phyloP scores from a whole-genome alignment of 1,140 invertebrate species.

The Wiebesia pumilae region DNA sequence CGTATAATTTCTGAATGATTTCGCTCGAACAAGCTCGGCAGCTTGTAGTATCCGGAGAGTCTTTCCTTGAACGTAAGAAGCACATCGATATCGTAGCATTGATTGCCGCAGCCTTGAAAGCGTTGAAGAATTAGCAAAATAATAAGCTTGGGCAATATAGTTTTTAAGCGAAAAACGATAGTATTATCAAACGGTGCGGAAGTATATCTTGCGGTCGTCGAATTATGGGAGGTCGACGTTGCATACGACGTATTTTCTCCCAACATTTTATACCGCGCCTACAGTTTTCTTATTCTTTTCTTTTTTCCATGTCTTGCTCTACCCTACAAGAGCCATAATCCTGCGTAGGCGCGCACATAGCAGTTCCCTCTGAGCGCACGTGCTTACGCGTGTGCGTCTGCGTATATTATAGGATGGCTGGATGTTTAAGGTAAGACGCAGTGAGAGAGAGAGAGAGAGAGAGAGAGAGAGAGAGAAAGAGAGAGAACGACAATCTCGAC shows the following conservation, averaged over 20 bases:
- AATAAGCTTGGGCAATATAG: conserved; percentile 33
- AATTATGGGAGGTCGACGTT: conserved; percentile 21
- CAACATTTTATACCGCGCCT: conserved; percentile 21
- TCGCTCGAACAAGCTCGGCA: neutral
- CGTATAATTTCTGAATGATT: neutral
- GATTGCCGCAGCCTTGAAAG: neutral
- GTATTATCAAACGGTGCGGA: neutral
- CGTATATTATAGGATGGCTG: neutral
- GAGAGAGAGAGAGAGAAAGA: neutral
- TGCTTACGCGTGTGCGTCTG: neutral
- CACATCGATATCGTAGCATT: neutral
- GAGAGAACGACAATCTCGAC: too few species aligned
- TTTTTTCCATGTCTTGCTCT: neutral
- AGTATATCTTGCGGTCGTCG: conserved; percentile 9
- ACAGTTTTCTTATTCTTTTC: conserved; percentile 19
- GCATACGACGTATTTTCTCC: neutral
- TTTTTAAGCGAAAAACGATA: conserved; percentile 41
- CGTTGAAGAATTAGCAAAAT: conserved; percentile 4
- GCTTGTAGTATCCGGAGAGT: neutral
- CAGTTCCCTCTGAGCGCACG: neutral
- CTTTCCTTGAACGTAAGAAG: neutral
- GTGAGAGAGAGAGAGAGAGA: neutral
- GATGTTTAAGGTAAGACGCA: neutral
- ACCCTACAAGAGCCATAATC: neutral
- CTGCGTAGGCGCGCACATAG: conserved; percentile 8